phyloP scores from a whole-genome alignment of 2,888 invertebrate species.

The Drosophila imparisetae region DNA sequence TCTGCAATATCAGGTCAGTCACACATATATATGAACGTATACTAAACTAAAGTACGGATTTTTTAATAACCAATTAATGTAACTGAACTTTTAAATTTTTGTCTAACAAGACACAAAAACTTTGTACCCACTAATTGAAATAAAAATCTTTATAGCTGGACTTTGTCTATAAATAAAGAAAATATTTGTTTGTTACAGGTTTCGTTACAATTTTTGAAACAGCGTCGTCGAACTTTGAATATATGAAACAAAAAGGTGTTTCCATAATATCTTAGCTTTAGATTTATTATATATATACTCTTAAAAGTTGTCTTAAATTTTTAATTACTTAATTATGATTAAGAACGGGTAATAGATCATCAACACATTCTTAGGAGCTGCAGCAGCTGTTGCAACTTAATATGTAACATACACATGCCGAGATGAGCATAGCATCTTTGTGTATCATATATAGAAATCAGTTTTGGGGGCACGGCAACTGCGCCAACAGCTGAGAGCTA shows the following conservation, averaged over 20 bases:
- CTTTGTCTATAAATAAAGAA: neutral
- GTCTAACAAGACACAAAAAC: neutral
- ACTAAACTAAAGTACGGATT: neutral
- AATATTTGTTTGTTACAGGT: neutral
- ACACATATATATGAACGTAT: no score
- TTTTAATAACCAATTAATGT: neutral
- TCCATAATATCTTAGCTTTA: neutral
- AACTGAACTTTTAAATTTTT: neutral
- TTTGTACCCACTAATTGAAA: neutral
- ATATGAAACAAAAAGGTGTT: neutral
- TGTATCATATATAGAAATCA: constrained; percentile 14
- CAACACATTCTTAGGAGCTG: neutral
- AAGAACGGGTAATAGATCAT: neutral
- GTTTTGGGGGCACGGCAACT: constrained; percentile 65
- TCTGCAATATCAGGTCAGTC: neutral
- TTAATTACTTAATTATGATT: neutral
- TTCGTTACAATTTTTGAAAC: neutral
- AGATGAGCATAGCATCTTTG: constrained; percentile 16
- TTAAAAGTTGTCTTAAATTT: neutral
- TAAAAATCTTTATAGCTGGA: neutral
- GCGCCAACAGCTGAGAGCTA: constrained; percentile 22
- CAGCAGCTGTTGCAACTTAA: neutral
- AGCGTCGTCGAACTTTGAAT: no score
- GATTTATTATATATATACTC: neutral
- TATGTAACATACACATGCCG: no score